Evolutionary conservation across 2,888 invertebrate species (phyloP).

Genomic region (Ophion costatus): DNA sequence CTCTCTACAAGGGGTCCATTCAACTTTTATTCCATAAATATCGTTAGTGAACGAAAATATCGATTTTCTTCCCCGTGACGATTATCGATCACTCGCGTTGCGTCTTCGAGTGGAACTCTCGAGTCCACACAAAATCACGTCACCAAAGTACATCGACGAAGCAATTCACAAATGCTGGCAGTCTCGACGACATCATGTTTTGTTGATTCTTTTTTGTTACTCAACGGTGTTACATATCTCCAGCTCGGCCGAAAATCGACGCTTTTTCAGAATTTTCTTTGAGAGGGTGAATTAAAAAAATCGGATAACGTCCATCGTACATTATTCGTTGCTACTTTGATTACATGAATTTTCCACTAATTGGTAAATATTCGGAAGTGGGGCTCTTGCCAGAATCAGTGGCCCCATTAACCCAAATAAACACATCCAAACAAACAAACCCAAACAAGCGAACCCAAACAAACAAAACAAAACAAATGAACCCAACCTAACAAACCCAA

Average conservation of each 20-base stretch:
- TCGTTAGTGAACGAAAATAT: slow-evolving; percentile 6
- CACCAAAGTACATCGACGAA: slow-evolving; percentile 1
- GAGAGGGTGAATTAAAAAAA: not conserved
- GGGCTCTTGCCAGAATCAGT: no score
- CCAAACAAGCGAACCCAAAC: no score
- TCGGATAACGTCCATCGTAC: not conserved
- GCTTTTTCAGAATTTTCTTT: not conserved
- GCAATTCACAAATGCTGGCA: slow-evolving; percentile 1
- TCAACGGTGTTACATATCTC: not conserved
- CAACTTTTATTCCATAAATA: not conserved
- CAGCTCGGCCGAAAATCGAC: not conserved
- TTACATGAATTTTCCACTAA: no score
- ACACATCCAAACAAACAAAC: no score
- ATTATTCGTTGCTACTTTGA: no score
- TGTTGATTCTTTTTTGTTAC: not conserved
- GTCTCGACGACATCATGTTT: not conserved
- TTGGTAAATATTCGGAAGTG: no score
- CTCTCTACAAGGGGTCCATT: slow-evolving; percentile 48
- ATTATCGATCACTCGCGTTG: slow-evolving; percentile 51
- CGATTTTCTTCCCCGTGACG: slow-evolving; percentile 72
- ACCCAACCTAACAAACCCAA: no score
- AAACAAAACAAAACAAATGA: no score
- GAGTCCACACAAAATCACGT: slow-evolving; percentile 1
- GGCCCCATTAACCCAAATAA: no score
- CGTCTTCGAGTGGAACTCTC: slow-evolving; percentile 23